Evolutionary conservation across 2,797 vertebrate genomes (phyloP).

Genomic region (Podargus strigoides): DNA sequence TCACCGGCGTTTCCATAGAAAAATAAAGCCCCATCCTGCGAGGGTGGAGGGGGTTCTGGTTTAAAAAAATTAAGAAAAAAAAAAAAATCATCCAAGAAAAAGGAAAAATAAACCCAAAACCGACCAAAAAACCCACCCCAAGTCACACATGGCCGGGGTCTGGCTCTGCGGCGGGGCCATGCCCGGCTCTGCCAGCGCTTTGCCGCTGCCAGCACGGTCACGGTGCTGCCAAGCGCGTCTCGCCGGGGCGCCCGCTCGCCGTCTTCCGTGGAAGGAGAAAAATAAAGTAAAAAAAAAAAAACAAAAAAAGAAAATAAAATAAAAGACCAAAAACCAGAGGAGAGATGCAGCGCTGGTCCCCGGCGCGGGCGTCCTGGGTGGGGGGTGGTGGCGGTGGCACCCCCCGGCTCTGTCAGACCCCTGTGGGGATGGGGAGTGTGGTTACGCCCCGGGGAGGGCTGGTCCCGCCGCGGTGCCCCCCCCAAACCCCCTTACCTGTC

Average conservation of each 20-base stretch:
- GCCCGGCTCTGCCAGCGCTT: too few species aligned
- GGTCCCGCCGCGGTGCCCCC: neutral
- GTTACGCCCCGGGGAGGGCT: neutral
- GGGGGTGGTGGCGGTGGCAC: neutral
- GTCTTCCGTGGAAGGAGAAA: neutral
- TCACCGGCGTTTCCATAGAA: neutral
- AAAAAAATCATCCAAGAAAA: neutral
- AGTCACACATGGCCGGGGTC: neutral
- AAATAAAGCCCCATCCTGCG: neutral
- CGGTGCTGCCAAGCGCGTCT: neutral
- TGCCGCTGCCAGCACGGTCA: neutral
- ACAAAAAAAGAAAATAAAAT: too few species aligned
- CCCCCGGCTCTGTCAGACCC: conserved; percentile 65
- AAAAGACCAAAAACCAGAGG: neutral
- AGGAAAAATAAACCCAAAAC: neutral
- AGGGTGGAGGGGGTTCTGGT: neutral
- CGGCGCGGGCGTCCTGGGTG: neutral
- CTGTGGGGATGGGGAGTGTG: neutral
- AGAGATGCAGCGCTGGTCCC: neutral
- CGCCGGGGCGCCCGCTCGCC: neutral
- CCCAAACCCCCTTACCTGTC: conserved; percentile 75
- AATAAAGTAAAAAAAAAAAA: too few species aligned
- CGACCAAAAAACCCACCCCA: neutral
- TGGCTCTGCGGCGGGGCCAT: neutral
- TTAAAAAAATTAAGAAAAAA: neutral